These are phyloP conservation scores for Sinodicranocentrus sp. DNA, from an alignment of 2,888 invertebrate species.

Conservation along the genomic window DNA sequence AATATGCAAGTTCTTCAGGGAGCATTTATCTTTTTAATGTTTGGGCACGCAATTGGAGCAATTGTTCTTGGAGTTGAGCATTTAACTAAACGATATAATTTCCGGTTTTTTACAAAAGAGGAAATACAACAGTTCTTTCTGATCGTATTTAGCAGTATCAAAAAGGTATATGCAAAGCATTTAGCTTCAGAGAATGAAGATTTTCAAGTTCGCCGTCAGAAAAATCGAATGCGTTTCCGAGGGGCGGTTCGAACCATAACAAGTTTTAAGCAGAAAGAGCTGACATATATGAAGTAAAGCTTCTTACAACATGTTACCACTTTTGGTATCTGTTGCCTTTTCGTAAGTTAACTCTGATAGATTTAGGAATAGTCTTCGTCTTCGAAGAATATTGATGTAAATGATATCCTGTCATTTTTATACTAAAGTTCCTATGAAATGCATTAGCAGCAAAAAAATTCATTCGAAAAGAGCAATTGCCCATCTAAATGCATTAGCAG, in stretches of 20 bases:
- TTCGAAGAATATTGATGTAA: not conserved
- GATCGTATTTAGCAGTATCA: not conserved
- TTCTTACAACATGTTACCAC: not conserved
- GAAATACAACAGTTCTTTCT: constrained; percentile 53
- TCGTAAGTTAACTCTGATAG: not conserved
- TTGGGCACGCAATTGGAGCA: constrained; percentile 64
- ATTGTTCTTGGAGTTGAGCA: constrained; percentile 66
- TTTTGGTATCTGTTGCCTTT: not conserved
- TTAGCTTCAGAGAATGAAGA: constrained; percentile 54
- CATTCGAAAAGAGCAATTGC: too few relatives aligned
- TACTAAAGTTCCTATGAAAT: too few relatives aligned
- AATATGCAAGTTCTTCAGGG: constrained; percentile 72
- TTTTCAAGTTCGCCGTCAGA: constrained; percentile 40
- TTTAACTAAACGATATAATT: constrained; percentile 63
- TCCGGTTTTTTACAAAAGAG: constrained; percentile 63
- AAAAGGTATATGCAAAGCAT: constrained; percentile 44
- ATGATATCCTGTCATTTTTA: not conserved
- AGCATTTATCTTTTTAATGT: constrained; percentile 72
- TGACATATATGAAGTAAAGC: constrained; percentile 35
- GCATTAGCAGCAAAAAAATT: too few relatives aligned
- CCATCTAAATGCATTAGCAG: too few relatives aligned
- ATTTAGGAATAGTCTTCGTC: too few relatives aligned
- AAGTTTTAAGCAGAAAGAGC: constrained; percentile 29
- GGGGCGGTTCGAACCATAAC: constrained; percentile 48
- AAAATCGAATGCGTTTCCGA: constrained; percentile 39